Evolutionary conservation across 2,113 vertebrate genomes (phyloP).

Genomic region (Sula dactylatra): DNA sequence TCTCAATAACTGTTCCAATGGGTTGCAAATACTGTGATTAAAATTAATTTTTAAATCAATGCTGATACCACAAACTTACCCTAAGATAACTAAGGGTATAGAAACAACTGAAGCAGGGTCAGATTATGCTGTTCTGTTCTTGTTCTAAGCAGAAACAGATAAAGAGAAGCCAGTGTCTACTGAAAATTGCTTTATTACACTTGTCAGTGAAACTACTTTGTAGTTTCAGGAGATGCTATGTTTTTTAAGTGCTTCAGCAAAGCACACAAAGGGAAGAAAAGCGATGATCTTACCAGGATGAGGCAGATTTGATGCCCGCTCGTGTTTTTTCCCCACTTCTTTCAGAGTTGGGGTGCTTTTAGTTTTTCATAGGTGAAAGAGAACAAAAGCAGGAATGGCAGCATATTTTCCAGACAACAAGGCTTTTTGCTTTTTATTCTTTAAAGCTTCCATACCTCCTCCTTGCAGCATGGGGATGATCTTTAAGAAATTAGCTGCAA

Average conservation of each 20-base stretch:
- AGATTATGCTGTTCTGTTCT: background rate
- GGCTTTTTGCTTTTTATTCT: background rate
- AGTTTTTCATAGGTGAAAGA: background rate
- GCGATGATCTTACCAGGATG: background rate
- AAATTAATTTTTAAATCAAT: background rate
- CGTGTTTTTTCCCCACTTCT: background rate
- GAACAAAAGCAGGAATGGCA: background rate
- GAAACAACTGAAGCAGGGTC: background rate
- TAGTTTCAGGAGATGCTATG: background rate
- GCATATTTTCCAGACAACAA: background rate
- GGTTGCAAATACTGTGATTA: background rate
- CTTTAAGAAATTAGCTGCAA: background rate
- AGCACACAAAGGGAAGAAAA: background rate
- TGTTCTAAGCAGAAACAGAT: background rate
- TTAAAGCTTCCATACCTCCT: background rate
- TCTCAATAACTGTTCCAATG: background rate
- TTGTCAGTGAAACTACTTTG: background rate
- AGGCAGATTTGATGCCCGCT: background rate
- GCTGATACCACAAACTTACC: background rate
- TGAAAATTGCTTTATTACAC: background rate
- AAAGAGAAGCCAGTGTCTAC: background rate
- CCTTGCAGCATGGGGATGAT: background rate
- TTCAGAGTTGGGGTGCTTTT: background rate
- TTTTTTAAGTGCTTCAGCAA: background rate
- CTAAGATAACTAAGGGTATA: background rate